These are phyloP conservation scores for Pelecanus crispus DNA, from an alignment of 2,113 vertebrate species.

Conservation along the genomic window DNA sequence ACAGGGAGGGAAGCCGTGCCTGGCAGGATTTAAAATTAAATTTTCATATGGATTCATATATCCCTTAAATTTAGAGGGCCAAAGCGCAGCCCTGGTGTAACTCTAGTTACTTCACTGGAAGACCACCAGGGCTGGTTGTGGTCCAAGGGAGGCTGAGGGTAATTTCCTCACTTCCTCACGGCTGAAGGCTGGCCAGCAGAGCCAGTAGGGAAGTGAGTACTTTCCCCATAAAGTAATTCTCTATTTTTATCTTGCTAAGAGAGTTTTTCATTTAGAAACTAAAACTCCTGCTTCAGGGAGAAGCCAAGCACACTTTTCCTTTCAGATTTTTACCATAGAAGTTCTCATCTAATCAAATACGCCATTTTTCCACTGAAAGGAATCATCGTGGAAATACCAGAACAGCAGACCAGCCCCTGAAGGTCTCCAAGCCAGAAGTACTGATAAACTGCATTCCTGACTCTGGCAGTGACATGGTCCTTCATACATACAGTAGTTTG, in stretches of 20 bases:
- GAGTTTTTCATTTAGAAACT: slow-evolving; percentile 13
- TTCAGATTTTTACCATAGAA: not conserved
- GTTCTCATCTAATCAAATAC: not conserved
- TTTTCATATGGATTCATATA: not conserved
- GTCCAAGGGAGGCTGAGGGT: not conserved
- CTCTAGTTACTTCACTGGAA: not conserved
- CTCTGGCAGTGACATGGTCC: not conserved
- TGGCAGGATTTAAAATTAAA: not conserved
- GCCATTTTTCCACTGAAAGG: not conserved
- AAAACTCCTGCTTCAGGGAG: not conserved
- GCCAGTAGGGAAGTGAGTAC: not conserved
- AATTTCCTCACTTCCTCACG: not conserved
- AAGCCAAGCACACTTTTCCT: not conserved
- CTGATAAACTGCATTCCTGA: not conserved
- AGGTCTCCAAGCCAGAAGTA: not conserved
- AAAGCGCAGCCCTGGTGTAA: not conserved
- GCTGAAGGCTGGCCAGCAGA: not conserved
- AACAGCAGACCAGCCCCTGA: not conserved
- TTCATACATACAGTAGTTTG: not conserved
- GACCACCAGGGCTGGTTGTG: not conserved
- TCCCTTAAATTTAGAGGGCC: not conserved
- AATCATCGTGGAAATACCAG: not conserved
- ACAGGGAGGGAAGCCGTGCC: not conserved
- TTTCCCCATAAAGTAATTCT: slow-evolving; percentile 25
- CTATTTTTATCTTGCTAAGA: slow-evolving; percentile 14